A percentile compares a stretch with the other conserved stretches of the same genome.
phyloP scores from a whole-genome alignment of 1,140 invertebrate species.

The Drosophila setifemur region DNA sequence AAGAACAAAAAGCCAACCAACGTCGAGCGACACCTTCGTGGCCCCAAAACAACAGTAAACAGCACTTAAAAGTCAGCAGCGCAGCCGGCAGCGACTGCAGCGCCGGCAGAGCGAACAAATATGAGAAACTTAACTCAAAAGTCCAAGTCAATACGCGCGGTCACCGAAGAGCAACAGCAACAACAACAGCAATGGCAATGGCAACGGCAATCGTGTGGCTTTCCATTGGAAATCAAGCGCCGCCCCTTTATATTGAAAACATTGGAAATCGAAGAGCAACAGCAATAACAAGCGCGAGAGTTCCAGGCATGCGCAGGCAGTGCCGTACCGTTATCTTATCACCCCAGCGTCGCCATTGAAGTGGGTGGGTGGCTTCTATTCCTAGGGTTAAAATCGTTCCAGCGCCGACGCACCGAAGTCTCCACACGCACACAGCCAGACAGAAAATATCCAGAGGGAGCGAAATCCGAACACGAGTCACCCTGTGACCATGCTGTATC shows the following conservation, averaged over 20 bases:
- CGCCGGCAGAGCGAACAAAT: slow-evolving; percentile 65
- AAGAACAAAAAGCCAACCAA: slow-evolving; percentile 51
- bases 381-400: slow-evolving; percentile 70
- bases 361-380: slow-evolving; percentile 16
- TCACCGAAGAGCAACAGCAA: slow-evolving; percentile 53
- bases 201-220: slow-evolving; percentile 16
- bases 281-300: slow-evolving; percentile 26
- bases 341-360: slow-evolving; percentile 67
- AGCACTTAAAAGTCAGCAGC: slow-evolving; percentile 74
- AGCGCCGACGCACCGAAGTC: slow-evolving; percentile 52
- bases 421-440: neutral
- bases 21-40: slow-evolving; percentile 76
- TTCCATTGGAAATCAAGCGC: slow-evolving; percentile 58
- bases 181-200: slow-evolving; percentile 13
- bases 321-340: slow-evolving; percentile 59
- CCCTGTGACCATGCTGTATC: slow-evolving; percentile 55
- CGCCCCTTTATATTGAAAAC: slow-evolving; percentile 80
- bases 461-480: slow-evolving; percentile 15
- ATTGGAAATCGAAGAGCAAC: slow-evolving; percentile 71
- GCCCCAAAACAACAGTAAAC: slow-evolving; percentile 79
- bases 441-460: too few species aligned
- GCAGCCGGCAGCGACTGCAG: slow-evolving; percentile 8
- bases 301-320: slow-evolving; percentile 50
- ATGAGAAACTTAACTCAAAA: slow-evolving; percentile 81
- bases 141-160: slow-evolving; percentile 79